Percentiles rank a stretch among this genome's conserved stretches.
These are phyloP conservation scores for Actias luna DNA, from an alignment of 2,888 invertebrate genomes.

Conservation along the genomic window DNA sequence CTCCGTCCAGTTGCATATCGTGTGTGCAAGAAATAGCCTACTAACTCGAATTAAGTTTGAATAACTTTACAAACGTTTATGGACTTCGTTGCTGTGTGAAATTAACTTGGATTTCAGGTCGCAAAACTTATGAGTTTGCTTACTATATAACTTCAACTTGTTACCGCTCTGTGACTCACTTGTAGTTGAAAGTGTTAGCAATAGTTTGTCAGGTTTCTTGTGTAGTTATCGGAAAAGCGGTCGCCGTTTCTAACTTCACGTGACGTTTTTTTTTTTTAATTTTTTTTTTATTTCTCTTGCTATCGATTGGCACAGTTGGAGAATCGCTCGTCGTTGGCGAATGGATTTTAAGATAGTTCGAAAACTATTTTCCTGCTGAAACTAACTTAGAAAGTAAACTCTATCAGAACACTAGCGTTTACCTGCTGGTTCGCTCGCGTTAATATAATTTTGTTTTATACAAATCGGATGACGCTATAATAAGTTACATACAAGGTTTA, in stretches of 20 bases:
- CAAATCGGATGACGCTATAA: no score
- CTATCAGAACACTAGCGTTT: no score
- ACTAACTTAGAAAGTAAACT: no score
- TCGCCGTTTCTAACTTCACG: background rate
- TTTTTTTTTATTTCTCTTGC: background rate
- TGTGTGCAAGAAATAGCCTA: background rate
- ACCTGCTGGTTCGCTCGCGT: no score
- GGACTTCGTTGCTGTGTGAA: background rate
- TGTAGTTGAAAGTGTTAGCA: background rate
- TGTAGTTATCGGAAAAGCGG: background rate
- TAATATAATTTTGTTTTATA: no score
- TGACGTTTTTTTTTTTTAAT: background rate
- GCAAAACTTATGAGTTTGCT: background rate
- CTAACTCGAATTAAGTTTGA: background rate
- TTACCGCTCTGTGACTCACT: background rate
- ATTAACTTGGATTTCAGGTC: background rate
- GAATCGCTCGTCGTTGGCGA: no score
- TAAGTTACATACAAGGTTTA: no score
- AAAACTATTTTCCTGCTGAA: no score
- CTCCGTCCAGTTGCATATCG: no score
- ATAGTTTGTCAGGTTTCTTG: background rate
- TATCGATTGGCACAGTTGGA: no score
- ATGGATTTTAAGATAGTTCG: no score
- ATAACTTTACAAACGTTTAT: background rate
- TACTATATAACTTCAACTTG: background rate